Evolutionary conservation across 92 coral and sea anemone species (phyloP), one percentile per base, ranked within the genome.

Genomic region (Actinostola sp.): DNA sequence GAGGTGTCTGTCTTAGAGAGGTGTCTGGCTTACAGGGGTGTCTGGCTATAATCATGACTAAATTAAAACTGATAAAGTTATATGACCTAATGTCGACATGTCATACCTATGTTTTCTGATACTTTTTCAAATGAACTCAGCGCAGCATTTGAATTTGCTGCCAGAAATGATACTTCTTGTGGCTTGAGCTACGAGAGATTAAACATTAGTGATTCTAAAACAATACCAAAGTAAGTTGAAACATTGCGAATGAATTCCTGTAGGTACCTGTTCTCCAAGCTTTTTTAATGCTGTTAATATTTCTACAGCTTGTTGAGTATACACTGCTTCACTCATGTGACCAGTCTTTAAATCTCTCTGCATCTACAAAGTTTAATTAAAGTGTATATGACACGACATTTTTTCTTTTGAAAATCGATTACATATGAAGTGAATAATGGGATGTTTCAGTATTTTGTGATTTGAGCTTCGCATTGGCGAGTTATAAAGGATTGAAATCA

Each of bases 261-360:
- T n/a, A n/a, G n/a, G 43, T 63, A 94, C 98, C 86, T 87, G 96
- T 56, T 94, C 98, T 21, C 98, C 98, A 34, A 94, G 86, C 52
- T 94, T 94, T 73, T 81, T 94, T 58, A 94, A 70, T 9, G 98
- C 98, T 25, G 97, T 94, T 26, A 94, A 55, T 71, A 94, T 94
- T 76, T 94, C 98, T 16, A 94, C 97, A 16, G 98, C 98, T 67
- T 94, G 98, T 52, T 94, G 98, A 9, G 98, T 94, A 71, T 94
- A 94, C 0, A 85, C 98, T 32, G 86, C 79, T 61, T 86, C 88
- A 67, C 97, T 90, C 42, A 94, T 70, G 56, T 94, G 98, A 27
- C 98, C 98, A 2, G 92, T 94, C 73, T 94, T 94, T 5, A 91
- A 86, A 73, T 94, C 98, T 67, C 98, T 85, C 77, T 94, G 97